These are phyloP conservation scores for Nyctibius bracteatus DNA, from an alignment of 2,113 vertebrate genomes.

Conservation along the genomic window DNA sequence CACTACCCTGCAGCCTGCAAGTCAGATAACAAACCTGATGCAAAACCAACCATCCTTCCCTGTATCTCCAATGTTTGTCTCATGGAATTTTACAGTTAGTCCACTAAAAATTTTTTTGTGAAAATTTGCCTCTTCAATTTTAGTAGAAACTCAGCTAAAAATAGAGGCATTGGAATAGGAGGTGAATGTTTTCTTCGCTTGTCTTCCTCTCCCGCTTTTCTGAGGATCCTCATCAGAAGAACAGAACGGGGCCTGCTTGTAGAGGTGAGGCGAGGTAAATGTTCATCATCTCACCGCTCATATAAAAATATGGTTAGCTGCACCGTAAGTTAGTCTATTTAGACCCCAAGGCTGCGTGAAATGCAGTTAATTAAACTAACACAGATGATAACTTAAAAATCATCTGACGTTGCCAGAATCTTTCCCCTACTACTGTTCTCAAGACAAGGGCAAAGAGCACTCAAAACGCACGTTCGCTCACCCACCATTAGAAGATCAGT, in stretches of 20 bases:
- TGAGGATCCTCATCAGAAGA: not conserved
- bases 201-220: not conserved
- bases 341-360: conserved; percentile 1
- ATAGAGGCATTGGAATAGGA: conserved; percentile 4
- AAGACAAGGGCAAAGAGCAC: not conserved
- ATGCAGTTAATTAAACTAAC: conserved; percentile 9
- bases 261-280: not conserved
- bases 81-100: conserved; percentile 41
- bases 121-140: conserved; percentile 25
- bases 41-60: not conserved
- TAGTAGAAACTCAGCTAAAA: conserved; percentile 31
- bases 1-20: conserved; percentile 30
- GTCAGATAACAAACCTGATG: not conserved
- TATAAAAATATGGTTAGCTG: conserved; percentile 33
- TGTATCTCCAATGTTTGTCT: not conserved
- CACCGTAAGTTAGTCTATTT: not conserved
- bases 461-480: not conserved
- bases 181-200: not conserved
- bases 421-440: not conserved
- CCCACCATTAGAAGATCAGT: not conserved
- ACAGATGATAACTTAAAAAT: not conserved
- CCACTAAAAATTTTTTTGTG: not conserved
- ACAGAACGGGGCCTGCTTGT: not conserved
- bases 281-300: not conserved
- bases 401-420: not conserved